Conservation (phyloP, 2,113 vertebrate genomes). For the Dipodomys spectabilis region DNA sequence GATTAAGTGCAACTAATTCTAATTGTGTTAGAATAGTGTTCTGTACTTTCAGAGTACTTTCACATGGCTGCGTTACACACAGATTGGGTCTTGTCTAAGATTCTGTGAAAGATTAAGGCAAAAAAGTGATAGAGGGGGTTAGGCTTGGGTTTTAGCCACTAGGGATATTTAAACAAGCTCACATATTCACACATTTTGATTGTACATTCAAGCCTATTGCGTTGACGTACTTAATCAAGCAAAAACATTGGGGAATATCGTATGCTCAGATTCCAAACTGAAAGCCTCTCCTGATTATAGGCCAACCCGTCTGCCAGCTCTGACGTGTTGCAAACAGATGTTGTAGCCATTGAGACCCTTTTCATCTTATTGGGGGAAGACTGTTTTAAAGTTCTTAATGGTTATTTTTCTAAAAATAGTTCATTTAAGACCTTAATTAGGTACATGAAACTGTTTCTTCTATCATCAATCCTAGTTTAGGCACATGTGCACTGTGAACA, state of each 20-base stretch:
- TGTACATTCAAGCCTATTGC: slow-evolving; percentile 61
- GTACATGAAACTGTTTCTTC: slow-evolving; percentile 79
- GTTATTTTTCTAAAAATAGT: slow-evolving; percentile 79
- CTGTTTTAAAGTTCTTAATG: slow-evolving; percentile 82
- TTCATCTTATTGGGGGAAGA: slow-evolving; percentile 82
- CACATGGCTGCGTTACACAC: background rate
- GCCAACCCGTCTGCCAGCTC: slow-evolving; percentile 63
- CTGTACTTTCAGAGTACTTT: slow-evolving; percentile 15
- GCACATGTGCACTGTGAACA: slow-evolving; percentile 48
- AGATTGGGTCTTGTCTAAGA: background rate
- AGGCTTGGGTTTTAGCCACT: slow-evolving; percentile 40
- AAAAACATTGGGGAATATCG: slow-evolving; percentile 70
- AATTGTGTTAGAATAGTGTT: slow-evolving; percentile 21
- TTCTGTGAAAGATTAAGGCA: background rate
- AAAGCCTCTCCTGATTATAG: slow-evolving; percentile 76
- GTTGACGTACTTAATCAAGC: slow-evolving; percentile 77
- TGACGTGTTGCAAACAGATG: slow-evolving; percentile 76
- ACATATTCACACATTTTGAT: slow-evolving; percentile 70
- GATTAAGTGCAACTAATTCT: background rate
- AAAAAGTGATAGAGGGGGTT: background rate
- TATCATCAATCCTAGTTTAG: slow-evolving; percentile 63
- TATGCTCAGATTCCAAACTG: slow-evolving; percentile 14
- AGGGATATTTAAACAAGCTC: background rate
- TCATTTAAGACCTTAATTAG: slow-evolving; percentile 83
- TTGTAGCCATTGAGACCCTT: slow-evolving; percentile 71